Evolutionary conservation across 2,888 invertebrate species (phyloP).

Genomic region (Metopia argyrocephala): DNA sequence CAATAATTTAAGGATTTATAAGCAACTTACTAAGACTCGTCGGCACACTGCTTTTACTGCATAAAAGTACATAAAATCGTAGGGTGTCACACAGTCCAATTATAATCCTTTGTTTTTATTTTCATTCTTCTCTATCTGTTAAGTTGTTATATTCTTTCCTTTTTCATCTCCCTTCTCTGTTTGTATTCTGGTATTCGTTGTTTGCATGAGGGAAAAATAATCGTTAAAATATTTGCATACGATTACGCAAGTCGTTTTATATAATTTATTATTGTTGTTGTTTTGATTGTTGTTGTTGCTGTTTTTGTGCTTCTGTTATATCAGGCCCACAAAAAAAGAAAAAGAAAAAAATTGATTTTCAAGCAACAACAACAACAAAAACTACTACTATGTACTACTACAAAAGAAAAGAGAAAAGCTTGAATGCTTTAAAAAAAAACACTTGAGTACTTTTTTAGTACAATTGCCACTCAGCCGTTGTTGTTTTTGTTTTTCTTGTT

Average conservation of each 20-base stretch:
- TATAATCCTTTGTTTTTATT: too few relatives aligned
- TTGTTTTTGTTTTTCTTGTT: not conserved
- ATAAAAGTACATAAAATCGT: too few relatives aligned
- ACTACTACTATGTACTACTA: too few relatives aligned
- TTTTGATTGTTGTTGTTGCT: not conserved
- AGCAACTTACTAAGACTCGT: too few relatives aligned
- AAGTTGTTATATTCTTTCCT: too few relatives aligned
- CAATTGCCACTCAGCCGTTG: not conserved
- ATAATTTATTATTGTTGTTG: not conserved
- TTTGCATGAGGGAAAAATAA: not conserved
- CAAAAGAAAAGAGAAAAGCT: not conserved
- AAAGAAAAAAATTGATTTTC: not conserved
- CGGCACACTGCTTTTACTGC: too few relatives aligned
- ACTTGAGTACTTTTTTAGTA: not conserved
- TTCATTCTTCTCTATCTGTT: too few relatives aligned
- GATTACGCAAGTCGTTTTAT: conserved; percentile 45
- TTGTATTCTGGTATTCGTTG: not conserved
- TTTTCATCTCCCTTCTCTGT: too few relatives aligned
- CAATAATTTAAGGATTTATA: too few relatives aligned
- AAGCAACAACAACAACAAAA: not conserved
- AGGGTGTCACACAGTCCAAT: too few relatives aligned
- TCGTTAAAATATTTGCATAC: conserved; percentile 51
- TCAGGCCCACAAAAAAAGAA: not conserved
- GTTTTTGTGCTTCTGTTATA: not conserved
- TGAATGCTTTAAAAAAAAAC: not conserved